A percentile compares a stretch with the other conserved stretches of the same genome.
Evolutionary conservation across 2,888 invertebrate genomes (phyloP).

Genomic region (Ligdia adustata): DNA sequence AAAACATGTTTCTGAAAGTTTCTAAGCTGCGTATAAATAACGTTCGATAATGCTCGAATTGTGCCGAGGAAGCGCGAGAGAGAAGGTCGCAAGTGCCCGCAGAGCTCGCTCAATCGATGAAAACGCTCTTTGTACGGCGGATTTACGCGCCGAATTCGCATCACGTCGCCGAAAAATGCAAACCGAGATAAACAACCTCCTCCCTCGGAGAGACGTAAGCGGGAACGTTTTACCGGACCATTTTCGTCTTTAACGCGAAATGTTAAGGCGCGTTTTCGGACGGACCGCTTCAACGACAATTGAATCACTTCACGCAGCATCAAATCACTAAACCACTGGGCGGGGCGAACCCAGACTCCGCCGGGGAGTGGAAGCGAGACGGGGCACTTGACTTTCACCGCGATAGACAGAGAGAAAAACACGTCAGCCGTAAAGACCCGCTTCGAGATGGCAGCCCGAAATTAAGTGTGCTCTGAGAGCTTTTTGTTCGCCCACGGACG

Average conservation of each 20-base stretch:
- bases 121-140: slow-evolving; percentile 76
- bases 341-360: slow-evolving; percentile 81
- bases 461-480: slow-evolving; percentile 73
- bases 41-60: slow-evolving; percentile 75
- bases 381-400: slow-evolving; percentile 54
- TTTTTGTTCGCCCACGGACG: slow-evolving; percentile 77
- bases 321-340: slow-evolving; percentile 85
- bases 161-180: slow-evolving; percentile 82
- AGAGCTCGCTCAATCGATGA: slow-evolving; percentile 74
- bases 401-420: slow-evolving; percentile 66
- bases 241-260: slow-evolving; percentile 79
- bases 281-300: slow-evolving; percentile 70
- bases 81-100: slow-evolving; percentile 67
- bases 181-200: slow-evolving; percentile 82
- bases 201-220: slow-evolving; percentile 76
- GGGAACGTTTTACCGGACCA: slow-evolving; percentile 75
- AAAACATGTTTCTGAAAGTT: slow-evolving; percentile 73
- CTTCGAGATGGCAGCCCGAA: slow-evolving; percentile 72
- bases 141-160: slow-evolving; percentile 81
- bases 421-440: slow-evolving; percentile 56
- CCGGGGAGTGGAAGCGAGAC: slow-evolving; percentile 73
- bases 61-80: slow-evolving; percentile 47
- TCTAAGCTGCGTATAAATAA: slow-evolving; percentile 79
- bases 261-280: slow-evolving; percentile 75
- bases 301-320: slow-evolving; percentile 85